Evolutionary conservation across 2,888 invertebrate genomes (phyloP).

Genomic region (Perizoma affinitatum): DNA sequence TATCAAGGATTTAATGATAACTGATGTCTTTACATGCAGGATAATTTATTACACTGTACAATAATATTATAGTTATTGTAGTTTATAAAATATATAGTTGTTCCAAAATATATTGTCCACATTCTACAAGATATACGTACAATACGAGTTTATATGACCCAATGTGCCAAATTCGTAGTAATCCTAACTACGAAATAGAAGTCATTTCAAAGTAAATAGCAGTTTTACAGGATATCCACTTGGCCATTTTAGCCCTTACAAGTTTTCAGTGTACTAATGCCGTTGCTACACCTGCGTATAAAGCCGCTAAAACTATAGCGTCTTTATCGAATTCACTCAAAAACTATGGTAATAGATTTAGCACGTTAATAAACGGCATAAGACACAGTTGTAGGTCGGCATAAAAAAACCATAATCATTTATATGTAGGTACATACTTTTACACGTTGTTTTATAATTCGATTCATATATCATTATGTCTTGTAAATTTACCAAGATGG

Average conservation of each 20-base stretch:
- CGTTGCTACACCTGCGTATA: too few species aligned
- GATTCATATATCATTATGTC: neutral
- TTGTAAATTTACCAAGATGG: neutral
- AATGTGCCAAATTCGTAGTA: constrained; percentile 65
- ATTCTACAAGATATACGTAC: constrained; percentile 66
- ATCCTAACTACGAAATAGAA: constrained; percentile 17
- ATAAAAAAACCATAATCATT: neutral
- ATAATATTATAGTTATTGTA: constrained; percentile 77
- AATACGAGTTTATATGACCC: constrained; percentile 66
- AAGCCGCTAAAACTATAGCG: too few species aligned
- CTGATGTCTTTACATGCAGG: constrained; percentile 71
- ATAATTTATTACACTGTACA: constrained; percentile 84
- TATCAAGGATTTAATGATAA: constrained; percentile 47
- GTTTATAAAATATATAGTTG: constrained; percentile 83
- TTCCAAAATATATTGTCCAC: constrained; percentile 83
- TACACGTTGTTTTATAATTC: neutral
- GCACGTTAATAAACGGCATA: too few species aligned
- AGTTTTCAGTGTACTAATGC: too few species aligned
- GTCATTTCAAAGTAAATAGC: neutral
- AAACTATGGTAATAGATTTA: too few species aligned
- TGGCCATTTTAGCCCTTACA: too few species aligned
- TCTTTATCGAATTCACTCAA: too few species aligned
- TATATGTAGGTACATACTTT: neutral
- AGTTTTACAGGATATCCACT: neutral
- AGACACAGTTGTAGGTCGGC: too few species aligned